Evolutionary conservation across 1,140 invertebrate genomes (phyloP), one percentile per base, ranked within the genome.

Genomic region (Meloidogyne chitwoodi): DNA sequence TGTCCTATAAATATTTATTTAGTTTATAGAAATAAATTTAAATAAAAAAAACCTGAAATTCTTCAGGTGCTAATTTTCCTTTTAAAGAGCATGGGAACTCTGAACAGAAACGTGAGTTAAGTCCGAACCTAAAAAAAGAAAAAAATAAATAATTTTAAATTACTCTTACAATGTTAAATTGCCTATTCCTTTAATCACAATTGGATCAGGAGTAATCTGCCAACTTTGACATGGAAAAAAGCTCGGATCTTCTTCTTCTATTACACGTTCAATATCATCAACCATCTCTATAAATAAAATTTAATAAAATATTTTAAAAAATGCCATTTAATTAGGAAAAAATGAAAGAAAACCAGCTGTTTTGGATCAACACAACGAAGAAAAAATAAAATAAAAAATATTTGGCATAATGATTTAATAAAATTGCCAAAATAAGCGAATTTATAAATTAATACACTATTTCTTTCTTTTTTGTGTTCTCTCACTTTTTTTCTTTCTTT

Each of bases 41-140:
- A 78, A 78, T 4, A 56, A 56, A n/a, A 56, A n/a, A 56, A 56
- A 56, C 48, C 48, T 73, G 67, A 26, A 87, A 67, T 65, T 86
- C 86, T 83, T 86, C 84, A 1, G 84, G 86, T 27, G 86, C 86
- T 62, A 86, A 75, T 72, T 81, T 80, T 22, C 85, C 85, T 12
- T 85, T 86, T 44, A 86, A 68, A 19, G 79, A 74, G 5, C 71
- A 29, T 1, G 85, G 85, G 77, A 87, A 86, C 63, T 86, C 85
- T 11, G 86, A 76, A 66, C 83, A 84, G 74, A 86, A 86, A n/a
- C 81, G 84, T 12, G 85, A 87, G 70, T 84, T 86, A 38, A 86
- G 75, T 12, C 85, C 85, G 41, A 86, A 86, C 62, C 85, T 86
- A 68, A 76, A 83, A 83, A 16, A 16, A 44, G 27, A 71, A 74